A percentile compares a stretch with the other conserved stretches of the same genome.
Conservation (phyloP, 2,888 invertebrate species). For the Rhagophthalmus giganteus region DNA sequence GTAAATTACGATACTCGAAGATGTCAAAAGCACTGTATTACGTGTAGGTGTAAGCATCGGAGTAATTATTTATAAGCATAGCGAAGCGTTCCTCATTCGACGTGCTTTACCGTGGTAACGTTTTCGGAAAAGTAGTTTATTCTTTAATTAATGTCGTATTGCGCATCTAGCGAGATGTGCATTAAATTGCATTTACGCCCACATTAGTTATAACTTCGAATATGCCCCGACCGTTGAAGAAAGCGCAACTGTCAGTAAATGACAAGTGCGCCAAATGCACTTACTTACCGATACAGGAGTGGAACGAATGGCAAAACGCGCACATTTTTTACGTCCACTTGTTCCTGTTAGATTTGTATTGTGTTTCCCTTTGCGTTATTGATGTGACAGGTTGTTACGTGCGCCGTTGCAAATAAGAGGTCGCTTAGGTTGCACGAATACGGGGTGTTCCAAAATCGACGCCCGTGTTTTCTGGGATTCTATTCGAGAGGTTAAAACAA, state of each 20-base stretch:
- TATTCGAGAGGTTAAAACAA: no score
- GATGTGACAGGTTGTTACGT: no score
- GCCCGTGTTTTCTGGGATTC: no score
- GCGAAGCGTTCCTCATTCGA: no score
- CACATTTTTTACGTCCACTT: neutral
- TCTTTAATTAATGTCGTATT: constrained; percentile 9
- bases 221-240: neutral
- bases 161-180: constrained; percentile 7
- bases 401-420: no score
- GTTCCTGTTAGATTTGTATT: constrained; percentile 1
- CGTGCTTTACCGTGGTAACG: no score
- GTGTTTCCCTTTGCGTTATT: no score
- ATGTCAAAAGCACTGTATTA: constrained; percentile 17
- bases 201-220: constrained; percentile 3
- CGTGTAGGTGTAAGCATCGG: constrained; percentile 15
- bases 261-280: constrained; percentile 18
- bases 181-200: constrained; percentile 13
- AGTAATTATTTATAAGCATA: constrained; percentile 13
- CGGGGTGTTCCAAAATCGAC: no score
- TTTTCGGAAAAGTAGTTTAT: neutral
- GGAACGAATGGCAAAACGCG: constrained; percentile 20
- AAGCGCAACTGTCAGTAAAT: constrained; percentile 4
- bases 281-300: constrained; percentile 25
- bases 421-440: no score
- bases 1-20: constrained; percentile 4